Evolutionary conservation across 2,797 vertebrate species (phyloP), one percentile per base, ranked within the genome.

Genomic region (Pseudochaenichthys georgianus): DNA sequence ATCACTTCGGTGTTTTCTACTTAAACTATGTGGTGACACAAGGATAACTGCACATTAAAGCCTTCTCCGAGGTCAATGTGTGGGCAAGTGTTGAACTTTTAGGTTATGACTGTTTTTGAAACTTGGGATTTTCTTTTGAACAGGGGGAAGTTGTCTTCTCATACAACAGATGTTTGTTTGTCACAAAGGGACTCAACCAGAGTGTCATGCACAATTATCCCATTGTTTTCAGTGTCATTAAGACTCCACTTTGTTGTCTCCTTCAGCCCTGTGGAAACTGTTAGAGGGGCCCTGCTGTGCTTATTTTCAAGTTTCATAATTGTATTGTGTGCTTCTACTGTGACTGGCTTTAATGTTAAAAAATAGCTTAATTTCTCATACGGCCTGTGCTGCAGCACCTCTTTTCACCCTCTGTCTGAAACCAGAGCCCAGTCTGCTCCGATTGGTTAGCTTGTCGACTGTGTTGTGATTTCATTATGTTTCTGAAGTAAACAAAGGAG

Each of bases 131-230:
- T 61, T 65, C 15, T 70, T 66, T 42, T 28, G 31, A 63, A 11
- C 60, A 77, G 73, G 65, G 62, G 81, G 81, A 87, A 84, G 73
- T 77, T 63, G 59, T 54, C 15, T 62, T 80, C 15, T 17, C 51
- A 52, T 0, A n/a, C 1, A 45, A 28, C 23, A 19, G 17, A 50
- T 75, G 48, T 63, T 54, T 67, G 34, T 72, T 53, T 67, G n/a
- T 61, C 31, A 71, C 50, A 65, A 60, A 62, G 13, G 31, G 28
- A 53, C 43, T 10, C 21, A 55, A 64, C 45, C 43, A 11, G 55
- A 54, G 34, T 47, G 43, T 21, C 21, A 64, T 1, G 38, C 17
- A 55, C 3, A 12, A 41, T 73, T 54, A 7, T 34, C 19, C 50
- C 54, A 61, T 83, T 68, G 58, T 59, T 69, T 76, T 73, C 17